Conservation (phyloP, 2,113 vertebrate genomes). For the Eulacestoma nigropectus region DNA sequence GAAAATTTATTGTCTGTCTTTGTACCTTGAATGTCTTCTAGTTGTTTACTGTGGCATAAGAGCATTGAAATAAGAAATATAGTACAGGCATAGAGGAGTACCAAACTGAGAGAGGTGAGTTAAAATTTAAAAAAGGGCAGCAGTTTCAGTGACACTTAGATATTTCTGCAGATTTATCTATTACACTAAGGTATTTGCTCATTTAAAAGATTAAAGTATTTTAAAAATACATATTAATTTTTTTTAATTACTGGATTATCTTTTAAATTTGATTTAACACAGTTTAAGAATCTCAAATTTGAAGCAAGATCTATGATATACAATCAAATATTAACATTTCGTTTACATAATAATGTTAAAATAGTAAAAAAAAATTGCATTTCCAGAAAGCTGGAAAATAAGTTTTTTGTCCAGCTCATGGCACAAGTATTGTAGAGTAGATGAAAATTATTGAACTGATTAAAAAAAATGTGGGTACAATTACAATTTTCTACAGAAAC, state of each 20-base stretch:
- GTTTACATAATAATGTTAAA: background rate
- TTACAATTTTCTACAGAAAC: background rate
- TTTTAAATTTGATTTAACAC: background rate
- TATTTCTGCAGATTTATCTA: background rate
- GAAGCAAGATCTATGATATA: background rate
- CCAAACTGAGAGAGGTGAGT: background rate
- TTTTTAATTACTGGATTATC: background rate
- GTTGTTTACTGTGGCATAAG: background rate
- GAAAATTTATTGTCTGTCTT: background rate
- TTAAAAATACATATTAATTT: background rate
- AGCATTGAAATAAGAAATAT: background rate
- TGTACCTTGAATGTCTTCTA: background rate
- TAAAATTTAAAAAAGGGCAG: background rate
- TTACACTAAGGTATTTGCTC: background rate
- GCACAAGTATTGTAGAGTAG: background rate
- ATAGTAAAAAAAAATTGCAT: background rate
- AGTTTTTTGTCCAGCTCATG: background rate
- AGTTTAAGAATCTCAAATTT: background rate
- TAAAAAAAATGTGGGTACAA: rapidly evolving
- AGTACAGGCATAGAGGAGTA: background rate
- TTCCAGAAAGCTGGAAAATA: background rate
- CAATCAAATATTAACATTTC: background rate
- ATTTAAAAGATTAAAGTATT: background rate
- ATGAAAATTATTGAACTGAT: background rate
- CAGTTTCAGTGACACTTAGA: background rate